Base-by-base conservation (phyloP, 2,888 invertebrate species). In the Eupithecia subumbrata region DNA sequence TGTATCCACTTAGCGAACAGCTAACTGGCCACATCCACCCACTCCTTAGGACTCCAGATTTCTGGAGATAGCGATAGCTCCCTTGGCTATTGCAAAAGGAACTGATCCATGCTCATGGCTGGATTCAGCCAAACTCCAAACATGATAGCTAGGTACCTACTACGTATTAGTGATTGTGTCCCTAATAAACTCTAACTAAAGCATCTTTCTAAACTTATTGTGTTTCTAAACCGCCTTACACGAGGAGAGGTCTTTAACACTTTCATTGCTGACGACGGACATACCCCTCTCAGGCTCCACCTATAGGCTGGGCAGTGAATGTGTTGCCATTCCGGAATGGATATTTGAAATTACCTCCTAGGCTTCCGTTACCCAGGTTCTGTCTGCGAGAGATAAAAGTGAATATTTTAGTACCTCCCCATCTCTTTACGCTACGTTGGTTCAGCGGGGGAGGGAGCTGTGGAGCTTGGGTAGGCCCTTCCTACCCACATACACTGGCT, bases 21-120 rank as follows among this genome's bases (percentile, higher is more conserved):
- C 22, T 64, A 76, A 70, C 74, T 72, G 56, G 74, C 34, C 73
- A 76, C 71, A 78, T 74, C 75, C 72, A 73, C 72, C 76, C 74
- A 77, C 74, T 71, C 72, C 56, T 56, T 25, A 72, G 22, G 45
- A 73, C 1, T 30, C 60, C 14, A 22, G n/a, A 9, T 14, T 60
- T 14, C 25, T 60, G 60, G 25, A 60, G 60, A 4, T 12, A 60
- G 60, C 60, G 4, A 25, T 60, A 14, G 25, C 52, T 16, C 18
- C 16, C 48, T n/a, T 18, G 45, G 45, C 18, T 48, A 18, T 48
- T 5, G 18, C 45, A 16, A n/a, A n/a, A 1, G n/a, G 48, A 64
- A 0, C 64, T 8, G 34, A 63, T 16, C 16, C 5, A 30, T 14
- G 45, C 45, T 45, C 4, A 45, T 48, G 18, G 7, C 18, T 9